Evolutionary conservation across 2,113 vertebrate genomes (phyloP), one percentile per base, ranked within the genome.

Genomic region (Ramphastos sulfuratus): DNA sequence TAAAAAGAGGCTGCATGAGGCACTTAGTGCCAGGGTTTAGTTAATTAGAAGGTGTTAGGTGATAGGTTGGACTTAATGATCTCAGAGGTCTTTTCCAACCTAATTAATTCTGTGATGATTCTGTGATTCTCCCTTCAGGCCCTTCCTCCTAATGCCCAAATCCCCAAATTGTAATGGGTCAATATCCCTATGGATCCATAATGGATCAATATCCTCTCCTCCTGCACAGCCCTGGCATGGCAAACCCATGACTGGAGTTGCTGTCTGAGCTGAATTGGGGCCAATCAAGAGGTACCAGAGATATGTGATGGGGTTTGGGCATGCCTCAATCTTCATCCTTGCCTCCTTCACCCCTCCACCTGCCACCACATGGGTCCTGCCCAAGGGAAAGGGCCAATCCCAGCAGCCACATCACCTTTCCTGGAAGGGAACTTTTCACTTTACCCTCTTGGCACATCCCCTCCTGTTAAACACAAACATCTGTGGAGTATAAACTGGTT

Each of bases 301-400:
- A 14, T 4, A 0, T 4, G 8, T 1, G 10, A 65, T 16, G 18
- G 28, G 16, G 42, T 50, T 67, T 10, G 33, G 80, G 67, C 80
- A 76, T 82, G 75, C 35, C 61, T 58, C 33, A 9, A 52, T 31
- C 35, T 46, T 42, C 30, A 52, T 23, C 0, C 16, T 16, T 46
- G 24, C 69, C 44, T 56, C 12, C 85, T n/a, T 31, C 79, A 60
- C 33, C 73, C 60, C 60, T 56, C 12, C 7, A 0, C 17, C 30
- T 1, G 4, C 25, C 19, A 59, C 52, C 15, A 15, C 4, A 1
- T 20, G 50, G 64, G 33, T 42, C 21, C 39, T 12, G 0, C 19
- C 56, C 72, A 5, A 0, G 0, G 0, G 27, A 30, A 71, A 44
- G 44, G 37, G 11, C 1, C 3, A 2, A 33, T 33, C 69, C 44